These are phyloP conservation scores for Brachypalpus laphriformis DNA, from an alignment of 2,888 invertebrate species.

Conservation along the genomic window DNA sequence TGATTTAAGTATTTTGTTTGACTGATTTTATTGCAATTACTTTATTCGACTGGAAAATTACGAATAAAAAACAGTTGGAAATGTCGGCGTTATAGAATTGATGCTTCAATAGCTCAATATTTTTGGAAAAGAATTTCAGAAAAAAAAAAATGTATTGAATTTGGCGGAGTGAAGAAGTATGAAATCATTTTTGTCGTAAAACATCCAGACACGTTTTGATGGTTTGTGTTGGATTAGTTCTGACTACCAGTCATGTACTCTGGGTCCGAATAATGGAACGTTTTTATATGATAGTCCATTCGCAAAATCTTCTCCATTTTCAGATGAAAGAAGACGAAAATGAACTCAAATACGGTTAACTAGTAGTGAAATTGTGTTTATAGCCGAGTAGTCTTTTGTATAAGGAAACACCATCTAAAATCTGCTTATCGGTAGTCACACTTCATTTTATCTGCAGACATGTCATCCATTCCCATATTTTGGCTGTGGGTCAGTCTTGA, in stretches of 20 bases:
- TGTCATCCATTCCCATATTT: no score
- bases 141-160: background rate
- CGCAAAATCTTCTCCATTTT: no score
- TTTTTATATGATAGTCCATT: no score
- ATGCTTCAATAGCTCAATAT: slow-evolving; percentile 8
- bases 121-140: background rate
- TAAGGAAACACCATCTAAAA: no score
- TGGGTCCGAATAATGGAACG: background rate
- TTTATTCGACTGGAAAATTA: slow-evolving; percentile 57
- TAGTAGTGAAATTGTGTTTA: no score
- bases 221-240: background rate
- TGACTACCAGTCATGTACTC: background rate
- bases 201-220: background rate
- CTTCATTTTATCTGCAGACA: no score
- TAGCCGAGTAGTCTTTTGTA: no score
- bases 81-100: background rate
- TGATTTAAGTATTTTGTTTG: slow-evolving; percentile 58
- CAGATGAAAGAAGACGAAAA: no score
- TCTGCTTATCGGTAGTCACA: no score
- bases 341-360: no score
- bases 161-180: background rate
- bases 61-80: slow-evolving; percentile 34
- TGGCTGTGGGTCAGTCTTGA: no score
- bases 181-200: background rate
- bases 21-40: slow-evolving; percentile 50